Percentiles rank a stretch among this genome's conserved stretches.
phyloP scores from a whole-genome alignment of 2,113 vertebrate species.

The Psilopsiagon aymara region DNA sequence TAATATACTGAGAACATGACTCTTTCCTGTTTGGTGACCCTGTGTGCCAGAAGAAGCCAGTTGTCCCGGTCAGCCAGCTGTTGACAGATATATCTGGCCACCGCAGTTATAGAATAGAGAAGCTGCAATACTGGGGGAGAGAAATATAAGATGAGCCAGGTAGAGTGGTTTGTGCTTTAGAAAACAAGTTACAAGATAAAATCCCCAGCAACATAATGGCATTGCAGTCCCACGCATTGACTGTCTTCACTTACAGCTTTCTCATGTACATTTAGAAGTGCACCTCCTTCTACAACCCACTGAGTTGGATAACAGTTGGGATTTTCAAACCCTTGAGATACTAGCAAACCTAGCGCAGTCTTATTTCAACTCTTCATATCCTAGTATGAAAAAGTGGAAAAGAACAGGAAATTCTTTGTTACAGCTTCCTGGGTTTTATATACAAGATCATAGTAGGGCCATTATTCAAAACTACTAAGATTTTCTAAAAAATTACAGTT shows the following conservation, averaged over 20 bases:
- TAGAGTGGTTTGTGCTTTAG: not conserved
- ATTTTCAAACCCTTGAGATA: not conserved
- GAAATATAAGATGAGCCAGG: not conserved
- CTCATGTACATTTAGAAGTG: not conserved
- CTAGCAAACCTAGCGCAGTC: not conserved
- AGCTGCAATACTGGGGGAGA: not conserved
- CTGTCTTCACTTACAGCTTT: not conserved
- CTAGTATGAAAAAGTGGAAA: not conserved
- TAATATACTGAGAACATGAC: not conserved
- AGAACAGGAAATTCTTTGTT: not conserved
- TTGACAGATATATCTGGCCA: not conserved
- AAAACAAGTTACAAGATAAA: not conserved
- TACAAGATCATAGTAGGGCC: not conserved
- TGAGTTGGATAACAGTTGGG: not conserved
- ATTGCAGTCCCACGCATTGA: not conserved
- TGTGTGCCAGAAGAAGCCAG: not conserved
- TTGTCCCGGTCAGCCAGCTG: not conserved
- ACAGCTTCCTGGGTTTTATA: not conserved
- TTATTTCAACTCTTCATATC: not conserved
- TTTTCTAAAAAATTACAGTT: not conserved
- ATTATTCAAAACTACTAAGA: not conserved
- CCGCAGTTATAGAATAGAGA: not conserved
- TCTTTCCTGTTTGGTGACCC: not conserved
- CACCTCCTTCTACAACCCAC: not conserved
- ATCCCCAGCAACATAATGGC: not conserved